Evolutionary conservation across 2,113 vertebrate genomes (phyloP).

Genomic region (Notothenia rossii): DNA sequence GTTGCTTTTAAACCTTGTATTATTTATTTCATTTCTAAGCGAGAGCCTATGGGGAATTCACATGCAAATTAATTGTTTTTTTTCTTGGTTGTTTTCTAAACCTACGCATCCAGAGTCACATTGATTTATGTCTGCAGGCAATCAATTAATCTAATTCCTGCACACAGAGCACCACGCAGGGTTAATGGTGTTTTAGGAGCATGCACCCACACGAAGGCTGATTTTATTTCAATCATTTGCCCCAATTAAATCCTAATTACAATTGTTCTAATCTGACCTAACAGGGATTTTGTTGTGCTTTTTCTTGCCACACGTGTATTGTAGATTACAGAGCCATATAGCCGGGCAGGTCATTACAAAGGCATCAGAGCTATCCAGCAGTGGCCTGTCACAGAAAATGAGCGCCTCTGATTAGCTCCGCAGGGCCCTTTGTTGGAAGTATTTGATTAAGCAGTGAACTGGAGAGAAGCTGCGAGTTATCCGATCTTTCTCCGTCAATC

Average conservation of each 20-base stretch:
- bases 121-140: slow-evolving; percentile 62
- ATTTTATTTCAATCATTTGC: not conserved
- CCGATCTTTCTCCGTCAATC: slow-evolving; percentile 20
- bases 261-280: not conserved
- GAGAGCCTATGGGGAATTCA: slow-evolving; percentile 16
- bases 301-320: not conserved
- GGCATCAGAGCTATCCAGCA: slow-evolving; percentile 12
- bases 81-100: slow-evolving; percentile 56
- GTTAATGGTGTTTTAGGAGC: slow-evolving; percentile 23
- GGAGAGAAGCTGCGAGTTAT: slow-evolving; percentile 27
- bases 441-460: slow-evolving; percentile 57
- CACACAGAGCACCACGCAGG: slow-evolving; percentile 26
- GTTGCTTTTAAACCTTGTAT: slow-evolving; percentile 32
- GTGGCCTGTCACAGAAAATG: slow-evolving; percentile 6
- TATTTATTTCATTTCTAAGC: slow-evolving; percentile 37
- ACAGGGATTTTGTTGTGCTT: not conserved
- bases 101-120: slow-evolving; percentile 27
- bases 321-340: not conserved
- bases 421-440: slow-evolving; percentile 34
- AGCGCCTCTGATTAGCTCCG: slow-evolving; percentile 44
- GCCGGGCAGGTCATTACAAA: not conserved
- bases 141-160: slow-evolving; percentile 42
- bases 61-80: slow-evolving; percentile 48
- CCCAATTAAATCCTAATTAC: not conserved
- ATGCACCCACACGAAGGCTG: not conserved